Evolutionary conservation across 2,797 vertebrate species (phyloP), one percentile per base, ranked within the genome.

Genomic region (Monodelphis domestica): DNA sequence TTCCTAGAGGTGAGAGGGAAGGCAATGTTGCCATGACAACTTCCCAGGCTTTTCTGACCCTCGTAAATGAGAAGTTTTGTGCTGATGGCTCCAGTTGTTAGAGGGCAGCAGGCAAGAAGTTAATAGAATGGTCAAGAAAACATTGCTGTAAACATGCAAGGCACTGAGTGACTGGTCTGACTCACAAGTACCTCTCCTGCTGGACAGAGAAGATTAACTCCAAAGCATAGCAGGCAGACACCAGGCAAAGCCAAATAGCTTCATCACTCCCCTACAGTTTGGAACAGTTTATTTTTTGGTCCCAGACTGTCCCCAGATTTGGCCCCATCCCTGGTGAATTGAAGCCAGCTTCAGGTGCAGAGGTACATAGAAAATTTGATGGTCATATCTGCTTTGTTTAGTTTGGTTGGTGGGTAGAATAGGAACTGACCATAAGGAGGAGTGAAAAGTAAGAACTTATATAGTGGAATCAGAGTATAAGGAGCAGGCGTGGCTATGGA

Each of bases 21-120:
- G 55, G 53, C 56, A 63, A 15, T 30, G 89, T 96, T 84, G 87
- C 92, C 53, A 54, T 97, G 89, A 84, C 93, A 95, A 95, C 92
- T n/a, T 30, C 53, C 55, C 50, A 54, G 54, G 2, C 21, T 45
- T 78, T 38, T 78, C 26, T 78, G 70, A 78, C 53, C 54, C 14
- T 0, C 59, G 38, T 21, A 26, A 92, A 30, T n/a, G 54, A 50
- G 29, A 87, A 92, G 53, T 51, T 50, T 14, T 3, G 52, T 5
- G 21, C 11, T 28, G 53, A 55, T 54, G 51, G 59, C 50, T 78
- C 17, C 38, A 11, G 14, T 89, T 87, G n/a, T 89, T 94, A 45
- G 0, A 59, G 52, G 78, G 26, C 21, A 24, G 6, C 12, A 89
- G 30, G 51, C 5, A 84, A 90, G 89, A 56, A 55, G 33, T 91